Conservation (phyloP, 2,797 vertebrate species). For the Cyclopterus lumpus region DNA sequence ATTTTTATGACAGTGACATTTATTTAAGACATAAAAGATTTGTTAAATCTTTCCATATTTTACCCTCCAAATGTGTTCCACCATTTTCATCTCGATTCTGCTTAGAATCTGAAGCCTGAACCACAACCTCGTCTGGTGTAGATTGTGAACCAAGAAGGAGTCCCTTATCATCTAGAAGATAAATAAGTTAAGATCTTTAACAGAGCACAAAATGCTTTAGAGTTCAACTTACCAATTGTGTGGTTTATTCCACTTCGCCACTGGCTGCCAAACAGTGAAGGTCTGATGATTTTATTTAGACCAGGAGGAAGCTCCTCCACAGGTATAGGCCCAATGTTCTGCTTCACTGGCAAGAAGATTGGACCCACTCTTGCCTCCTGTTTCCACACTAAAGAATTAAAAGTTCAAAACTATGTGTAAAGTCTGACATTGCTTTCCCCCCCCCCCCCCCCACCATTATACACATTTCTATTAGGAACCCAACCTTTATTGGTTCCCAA, state of each 20-base stretch:
- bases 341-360: constrained; percentile 49
- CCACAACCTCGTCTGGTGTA: not conserved
- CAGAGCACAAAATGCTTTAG: not conserved
- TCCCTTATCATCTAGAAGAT: not conserved
- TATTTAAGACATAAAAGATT: not conserved
- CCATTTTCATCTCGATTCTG: not conserved
- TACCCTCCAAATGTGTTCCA: not conserved
- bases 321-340: constrained; percentile 39
- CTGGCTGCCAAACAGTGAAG: constrained; percentile 58
- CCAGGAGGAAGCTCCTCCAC: constrained; percentile 32
- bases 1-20: accelerated
- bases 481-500: constrained; percentile 21
- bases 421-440: too few relatives aligned
- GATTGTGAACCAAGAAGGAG: constrained; percentile 21
- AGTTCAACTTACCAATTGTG: constrained; percentile 33
- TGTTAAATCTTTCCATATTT: constrained; percentile 33
- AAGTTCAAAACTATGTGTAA: not conserved
- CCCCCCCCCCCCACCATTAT: too few relatives aligned
- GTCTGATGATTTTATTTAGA: constrained; percentile 28
- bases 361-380: constrained; percentile 68
- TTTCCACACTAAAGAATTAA: constrained; percentile 47
- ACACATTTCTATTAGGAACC: not conserved
- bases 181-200: too few relatives aligned
- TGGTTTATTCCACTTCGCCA: constrained; percentile 63
- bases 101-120: not conserved